A percentile compares a stretch with the other conserved stretches of the same genome.
phyloP scores from a whole-genome alignment of 2,113 vertebrate species.

The Platysternon megacephalum region DNA sequence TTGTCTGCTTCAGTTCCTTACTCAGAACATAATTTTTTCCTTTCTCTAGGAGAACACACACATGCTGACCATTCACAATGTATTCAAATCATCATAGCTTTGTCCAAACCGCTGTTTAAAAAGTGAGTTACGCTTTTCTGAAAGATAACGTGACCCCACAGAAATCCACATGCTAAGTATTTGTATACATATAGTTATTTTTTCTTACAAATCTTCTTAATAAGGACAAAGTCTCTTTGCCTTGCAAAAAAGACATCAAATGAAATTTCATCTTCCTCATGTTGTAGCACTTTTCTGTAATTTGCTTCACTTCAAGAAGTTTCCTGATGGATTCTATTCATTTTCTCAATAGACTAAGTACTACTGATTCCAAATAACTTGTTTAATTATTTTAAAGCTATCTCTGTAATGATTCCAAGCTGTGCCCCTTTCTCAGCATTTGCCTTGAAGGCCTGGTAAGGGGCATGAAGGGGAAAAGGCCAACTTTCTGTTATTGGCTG shows the following conservation, averaged over 20 bases:
- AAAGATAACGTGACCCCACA: neutral
- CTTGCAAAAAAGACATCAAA: neutral
- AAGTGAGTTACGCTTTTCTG: neutral
- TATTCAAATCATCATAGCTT: neutral
- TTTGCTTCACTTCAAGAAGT: constrained; percentile 68
- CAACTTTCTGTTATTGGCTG: constrained; percentile 67
- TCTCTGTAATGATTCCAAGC: constrained; percentile 82
- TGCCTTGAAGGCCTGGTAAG: constrained; percentile 72
- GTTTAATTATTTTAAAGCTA: constrained; percentile 77
- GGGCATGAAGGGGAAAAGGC: constrained; percentile 66
- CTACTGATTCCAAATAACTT: constrained; percentile 75
- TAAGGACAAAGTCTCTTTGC: neutral
- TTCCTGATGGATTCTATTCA: constrained; percentile 77
- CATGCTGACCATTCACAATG: neutral
- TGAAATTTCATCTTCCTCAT: constrained; percentile 49
- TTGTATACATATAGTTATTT: neutral
- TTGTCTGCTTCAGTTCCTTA: neutral
- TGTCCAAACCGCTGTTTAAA: neutral
- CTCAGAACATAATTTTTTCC: neutral
- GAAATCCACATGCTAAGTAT: neutral
- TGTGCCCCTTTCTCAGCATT: constrained; percentile 69
- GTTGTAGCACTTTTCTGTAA: constrained; percentile 79
- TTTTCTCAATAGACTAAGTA: constrained; percentile 72
- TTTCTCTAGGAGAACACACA: neutral
- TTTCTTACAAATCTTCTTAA: neutral